These are phyloP conservation scores for Platorchestia sp. DNA, from an alignment of 1,140 invertebrate genomes.

Conservation along the genomic window DNA sequence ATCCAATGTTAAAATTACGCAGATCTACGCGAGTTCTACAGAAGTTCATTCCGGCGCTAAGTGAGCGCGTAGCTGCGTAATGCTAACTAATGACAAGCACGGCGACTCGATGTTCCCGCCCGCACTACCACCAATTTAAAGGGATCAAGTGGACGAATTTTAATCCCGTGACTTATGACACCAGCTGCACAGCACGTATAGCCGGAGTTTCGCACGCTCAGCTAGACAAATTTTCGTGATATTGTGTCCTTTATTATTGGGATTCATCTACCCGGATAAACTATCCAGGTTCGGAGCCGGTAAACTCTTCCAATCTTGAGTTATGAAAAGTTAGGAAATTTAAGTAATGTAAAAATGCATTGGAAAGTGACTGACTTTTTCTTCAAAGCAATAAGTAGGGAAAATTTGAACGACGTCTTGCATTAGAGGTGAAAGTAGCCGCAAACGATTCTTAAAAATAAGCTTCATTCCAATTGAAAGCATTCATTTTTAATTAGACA, in stretches of 20 bases:
- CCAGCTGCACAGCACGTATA: conserved; percentile 17
- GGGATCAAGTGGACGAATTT: conserved; percentile 40
- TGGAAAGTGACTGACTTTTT: neutral
- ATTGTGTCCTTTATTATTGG: neutral
- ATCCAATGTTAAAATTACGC: too few relatives aligned
- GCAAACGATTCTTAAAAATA: neutral
- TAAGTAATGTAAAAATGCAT: neutral
- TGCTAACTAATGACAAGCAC: conserved; percentile 42
- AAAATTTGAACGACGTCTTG: too few relatives aligned
- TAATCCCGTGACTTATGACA: conserved; percentile 22
- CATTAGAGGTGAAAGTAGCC: too few relatives aligned
- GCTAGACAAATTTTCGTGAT: neutral
- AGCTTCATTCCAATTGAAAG: neutral
- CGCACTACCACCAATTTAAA: conserved; percentile 16
- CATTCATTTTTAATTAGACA: neutral
- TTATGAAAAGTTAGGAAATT: neutral
- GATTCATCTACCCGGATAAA: neutral
- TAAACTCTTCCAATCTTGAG: neutral
- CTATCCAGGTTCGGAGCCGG: too few relatives aligned
- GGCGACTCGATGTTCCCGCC: neutral
- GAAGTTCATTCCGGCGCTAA: neutral
- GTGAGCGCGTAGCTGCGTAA: neutral
- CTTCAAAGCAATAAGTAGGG: neutral
- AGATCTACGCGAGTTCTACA: too few relatives aligned
- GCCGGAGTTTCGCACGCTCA: neutral